phyloP scores from a whole-genome alignment of 2,113 vertebrate genomes.

The Geococcyx californianus region DNA sequence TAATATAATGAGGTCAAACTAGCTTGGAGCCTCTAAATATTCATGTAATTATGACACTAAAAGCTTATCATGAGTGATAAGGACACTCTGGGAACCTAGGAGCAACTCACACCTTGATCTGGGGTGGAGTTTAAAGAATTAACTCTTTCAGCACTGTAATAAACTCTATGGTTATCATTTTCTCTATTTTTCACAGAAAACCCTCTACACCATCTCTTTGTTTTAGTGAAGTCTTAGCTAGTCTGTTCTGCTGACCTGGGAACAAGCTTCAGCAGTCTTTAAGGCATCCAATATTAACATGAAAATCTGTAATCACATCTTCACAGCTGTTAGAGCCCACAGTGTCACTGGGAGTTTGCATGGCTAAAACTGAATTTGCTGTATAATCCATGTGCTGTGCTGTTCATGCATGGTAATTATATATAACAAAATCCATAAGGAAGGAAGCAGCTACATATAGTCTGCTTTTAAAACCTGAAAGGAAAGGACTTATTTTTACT shows the following conservation, averaged over 20 bases:
- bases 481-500: neutral
- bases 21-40: neutral
- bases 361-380: conserved; percentile 53
- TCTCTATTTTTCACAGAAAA: neutral
- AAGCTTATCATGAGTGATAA: neutral
- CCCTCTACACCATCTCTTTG: neutral
- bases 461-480: conserved; percentile 11
- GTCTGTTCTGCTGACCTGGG: conserved; percentile 13
- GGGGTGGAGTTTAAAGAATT: neutral
- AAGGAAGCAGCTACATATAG: neutral
- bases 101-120: neutral
- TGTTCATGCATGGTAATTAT: conserved; percentile 50
- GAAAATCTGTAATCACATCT: conserved; percentile 54
- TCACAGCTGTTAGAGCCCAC: conserved; percentile 52
- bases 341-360: conserved; percentile 49
- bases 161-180: neutral
- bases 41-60: neutral
- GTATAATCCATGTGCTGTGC: conserved; percentile 29
- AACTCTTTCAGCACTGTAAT: neutral
- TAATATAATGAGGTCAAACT: neutral
- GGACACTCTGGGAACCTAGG: neutral
- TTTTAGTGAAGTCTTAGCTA: neutral
- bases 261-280: neutral
- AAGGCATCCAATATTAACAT: conserved; percentile 41
- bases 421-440: conserved; percentile 43